phyloP scores from a whole-genome alignment of 2,113 vertebrate genomes.

The Oceanites oceanicus region DNA sequence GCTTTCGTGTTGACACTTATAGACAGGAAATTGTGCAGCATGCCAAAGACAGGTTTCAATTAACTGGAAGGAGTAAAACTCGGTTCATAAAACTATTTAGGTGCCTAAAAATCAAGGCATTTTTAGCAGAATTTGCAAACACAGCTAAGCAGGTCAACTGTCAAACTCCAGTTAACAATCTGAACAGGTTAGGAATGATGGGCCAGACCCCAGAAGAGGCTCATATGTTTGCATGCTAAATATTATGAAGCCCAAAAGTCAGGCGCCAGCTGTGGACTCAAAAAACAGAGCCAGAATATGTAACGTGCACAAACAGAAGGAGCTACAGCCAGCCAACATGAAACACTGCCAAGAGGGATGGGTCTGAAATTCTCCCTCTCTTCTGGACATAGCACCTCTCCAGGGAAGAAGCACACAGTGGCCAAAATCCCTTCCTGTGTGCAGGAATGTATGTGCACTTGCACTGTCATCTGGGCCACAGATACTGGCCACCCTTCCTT shows the following conservation, averaged over 20 bases:
- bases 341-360: not conserved
- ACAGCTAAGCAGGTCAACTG: not conserved
- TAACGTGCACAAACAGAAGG: not conserved
- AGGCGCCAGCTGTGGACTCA: not conserved
- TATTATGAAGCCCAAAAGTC: conserved; percentile 3
- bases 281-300: not conserved
- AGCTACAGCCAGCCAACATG: not conserved
- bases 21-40: not conserved
- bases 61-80: not conserved
- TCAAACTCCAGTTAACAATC: not conserved
- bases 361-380: not conserved
- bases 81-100: not conserved
- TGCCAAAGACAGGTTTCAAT: not conserved
- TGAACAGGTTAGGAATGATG: not conserved
- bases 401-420: not conserved
- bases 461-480: not conserved
- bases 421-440: not conserved
- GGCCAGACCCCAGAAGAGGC: not conserved
- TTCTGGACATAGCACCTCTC: not conserved
- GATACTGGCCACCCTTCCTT: not conserved
- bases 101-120: not conserved
- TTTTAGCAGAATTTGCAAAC: not conserved
- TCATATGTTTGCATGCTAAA: not conserved
- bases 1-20: not conserved
- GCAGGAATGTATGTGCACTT: not conserved